Evolutionary conservation across 2,797 vertebrate species (phyloP).

Genomic region (Micromesistius poutassou): DNA sequence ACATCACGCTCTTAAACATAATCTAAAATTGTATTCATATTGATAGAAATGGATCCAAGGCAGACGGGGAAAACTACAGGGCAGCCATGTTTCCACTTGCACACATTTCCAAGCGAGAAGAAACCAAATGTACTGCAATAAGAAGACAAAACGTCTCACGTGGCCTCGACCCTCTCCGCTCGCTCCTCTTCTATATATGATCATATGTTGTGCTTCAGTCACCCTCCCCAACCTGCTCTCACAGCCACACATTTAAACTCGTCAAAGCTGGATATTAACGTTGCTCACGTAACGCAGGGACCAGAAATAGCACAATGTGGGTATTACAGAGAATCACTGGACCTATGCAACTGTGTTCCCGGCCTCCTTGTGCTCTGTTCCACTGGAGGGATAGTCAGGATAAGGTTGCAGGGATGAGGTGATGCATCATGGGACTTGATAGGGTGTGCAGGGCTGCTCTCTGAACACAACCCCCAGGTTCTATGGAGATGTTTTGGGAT

Average conservation of each 20-base stretch:
- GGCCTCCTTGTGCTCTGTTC: too few species aligned
- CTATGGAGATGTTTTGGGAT: not conserved
- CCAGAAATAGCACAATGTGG: conserved; percentile 1
- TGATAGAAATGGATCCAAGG: too few species aligned
- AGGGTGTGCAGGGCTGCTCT: not conserved
- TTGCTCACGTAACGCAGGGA: not conserved
- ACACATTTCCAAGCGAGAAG: not conserved
- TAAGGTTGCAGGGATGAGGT: not conserved
- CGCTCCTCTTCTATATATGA: not conserved
- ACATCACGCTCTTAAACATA: too few species aligned
- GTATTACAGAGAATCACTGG: too few species aligned
- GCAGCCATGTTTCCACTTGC: not conserved
- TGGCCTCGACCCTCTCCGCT: not conserved
- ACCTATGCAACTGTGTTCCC: too few species aligned
- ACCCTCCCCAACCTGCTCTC: conserved; percentile 1
- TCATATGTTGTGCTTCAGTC: not conserved
- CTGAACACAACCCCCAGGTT: not conserved
- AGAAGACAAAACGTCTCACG: not conserved
- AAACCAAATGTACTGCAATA: not conserved
- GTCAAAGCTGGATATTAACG: not conserved
- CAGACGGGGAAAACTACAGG: not conserved
- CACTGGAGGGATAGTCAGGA: not conserved
- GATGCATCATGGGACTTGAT: not conserved
- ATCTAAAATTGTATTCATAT: too few species aligned
- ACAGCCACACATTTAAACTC: not conserved